Conservation (phyloP, 2,113 vertebrate species). For the Mastomys coucha region DNA sequence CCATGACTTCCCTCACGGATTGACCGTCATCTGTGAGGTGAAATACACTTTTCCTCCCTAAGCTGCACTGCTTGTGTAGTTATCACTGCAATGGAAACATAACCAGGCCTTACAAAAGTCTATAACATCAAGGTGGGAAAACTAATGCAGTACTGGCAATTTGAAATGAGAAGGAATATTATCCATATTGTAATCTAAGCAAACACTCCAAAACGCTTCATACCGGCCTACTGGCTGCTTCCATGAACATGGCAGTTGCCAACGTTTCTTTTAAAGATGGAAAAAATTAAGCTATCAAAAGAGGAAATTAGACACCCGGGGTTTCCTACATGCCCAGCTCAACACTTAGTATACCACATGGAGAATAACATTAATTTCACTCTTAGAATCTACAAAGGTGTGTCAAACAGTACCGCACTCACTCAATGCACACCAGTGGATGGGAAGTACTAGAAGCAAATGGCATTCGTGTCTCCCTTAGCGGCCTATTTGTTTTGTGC, state of each 20-base stretch:
- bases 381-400: conserved; percentile 37
- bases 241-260: not conserved
- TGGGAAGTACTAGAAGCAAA: conserved; percentile 27
- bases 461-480: not conserved
- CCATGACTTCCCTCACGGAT: not conserved
- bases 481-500: not conserved
- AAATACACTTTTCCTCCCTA: not conserved
- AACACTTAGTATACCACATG: not conserved
- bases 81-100: not conserved
- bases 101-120: not conserved
- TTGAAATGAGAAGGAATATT: conserved; percentile 31
- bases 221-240: not conserved
- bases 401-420: not conserved
- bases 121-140: not conserved
- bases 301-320: not conserved
- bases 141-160: not conserved
- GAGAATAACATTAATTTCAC: conserved; percentile 51
- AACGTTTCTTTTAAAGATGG: not conserved
- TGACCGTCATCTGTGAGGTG: not conserved
- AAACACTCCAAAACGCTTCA: conserved; percentile 30
- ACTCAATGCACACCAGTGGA: not conserved
- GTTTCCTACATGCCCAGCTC: not conserved
- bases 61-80: not conserved
- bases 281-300: not conserved
- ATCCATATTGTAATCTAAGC: not conserved